Evolutionary conservation across 1,140 invertebrate genomes (phyloP).

Genomic region (Aphaenogaster ashmeadi): DNA sequence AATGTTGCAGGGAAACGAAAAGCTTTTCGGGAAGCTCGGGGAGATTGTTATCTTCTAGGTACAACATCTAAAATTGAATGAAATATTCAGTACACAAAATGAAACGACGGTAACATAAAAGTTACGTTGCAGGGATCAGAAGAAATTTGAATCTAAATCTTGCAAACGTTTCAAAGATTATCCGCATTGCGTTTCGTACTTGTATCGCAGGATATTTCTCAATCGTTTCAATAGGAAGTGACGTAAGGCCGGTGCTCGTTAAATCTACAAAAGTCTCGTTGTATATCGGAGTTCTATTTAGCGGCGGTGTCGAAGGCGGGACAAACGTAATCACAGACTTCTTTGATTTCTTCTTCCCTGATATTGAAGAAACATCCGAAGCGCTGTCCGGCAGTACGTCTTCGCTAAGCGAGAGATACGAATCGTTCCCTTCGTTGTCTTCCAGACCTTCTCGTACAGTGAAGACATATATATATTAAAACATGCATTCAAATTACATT

Average conservation of each 20-base stretch:
- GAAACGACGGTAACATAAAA: background rate
- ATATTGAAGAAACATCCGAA: slow-evolving; percentile 65
- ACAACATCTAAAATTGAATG: slow-evolving; percentile 86
- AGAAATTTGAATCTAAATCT: slow-evolving; percentile 31
- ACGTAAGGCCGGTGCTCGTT: slow-evolving; percentile 61
- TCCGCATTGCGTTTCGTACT: slow-evolving; percentile 62
- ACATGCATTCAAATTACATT: background rate
- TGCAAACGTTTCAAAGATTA: slow-evolving; percentile 5
- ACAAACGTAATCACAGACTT: slow-evolving; percentile 37
- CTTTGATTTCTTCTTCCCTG: background rate
- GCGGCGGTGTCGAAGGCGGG: background rate
- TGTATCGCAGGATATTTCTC: slow-evolving; percentile 64
- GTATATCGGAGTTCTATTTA: slow-evolving; percentile 59
- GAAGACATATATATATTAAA: background rate
- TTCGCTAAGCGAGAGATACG: slow-evolving; percentile 35
- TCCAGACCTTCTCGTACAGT: slow-evolving; percentile 29
- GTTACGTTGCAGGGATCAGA: slow-evolving; percentile 11
- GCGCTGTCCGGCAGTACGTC: slow-evolving; percentile 55
- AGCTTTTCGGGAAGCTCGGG: slow-evolving; percentile 86
- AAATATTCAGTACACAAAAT: slow-evolving; percentile 38
- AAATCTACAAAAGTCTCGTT: slow-evolving; percentile 75
- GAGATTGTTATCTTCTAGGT: slow-evolving; percentile 88
- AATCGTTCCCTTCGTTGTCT: slow-evolving; percentile 5
- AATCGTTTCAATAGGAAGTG: slow-evolving; percentile 75
- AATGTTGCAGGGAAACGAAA: slow-evolving; percentile 85